Conservation (phyloP, 2,888 invertebrate genomes). For the Limnephilus marmoratus region DNA sequence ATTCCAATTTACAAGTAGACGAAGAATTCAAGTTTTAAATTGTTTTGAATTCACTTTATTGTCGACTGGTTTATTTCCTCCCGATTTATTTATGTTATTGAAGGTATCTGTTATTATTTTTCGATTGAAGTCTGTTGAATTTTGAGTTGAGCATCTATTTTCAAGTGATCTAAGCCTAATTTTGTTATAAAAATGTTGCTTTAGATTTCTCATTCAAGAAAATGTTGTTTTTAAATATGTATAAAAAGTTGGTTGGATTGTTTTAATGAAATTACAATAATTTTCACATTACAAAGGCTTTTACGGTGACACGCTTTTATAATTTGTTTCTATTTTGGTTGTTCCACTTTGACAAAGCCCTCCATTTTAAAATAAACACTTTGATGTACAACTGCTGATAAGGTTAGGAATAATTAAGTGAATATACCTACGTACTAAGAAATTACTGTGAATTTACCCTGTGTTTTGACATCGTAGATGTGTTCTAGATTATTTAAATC, state of each 20-base stretch:
- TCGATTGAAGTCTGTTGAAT: slow-evolving; percentile 12
- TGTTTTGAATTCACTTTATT: slow-evolving; percentile 8
- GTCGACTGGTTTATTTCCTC: not conserved
- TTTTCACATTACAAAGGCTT: not conserved
- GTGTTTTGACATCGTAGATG: slow-evolving; percentile 61
- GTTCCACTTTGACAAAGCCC: slow-evolving; percentile 53
- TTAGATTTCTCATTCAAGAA: not conserved
- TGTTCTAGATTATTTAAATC: slow-evolving; percentile 64
- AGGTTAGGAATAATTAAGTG: slow-evolving; percentile 48
- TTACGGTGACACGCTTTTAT: not conserved
- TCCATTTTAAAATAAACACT: slow-evolving; percentile 61
- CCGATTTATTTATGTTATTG: not conserved
- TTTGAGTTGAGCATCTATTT: not conserved
- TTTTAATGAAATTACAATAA: not conserved
- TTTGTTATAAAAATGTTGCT: slow-evolving; percentile 4
- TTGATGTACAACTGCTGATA: slow-evolving; percentile 60
- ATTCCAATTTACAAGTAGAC: slow-evolving; percentile 28
- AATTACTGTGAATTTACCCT: slow-evolving; percentile 55
- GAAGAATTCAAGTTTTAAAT: not conserved
- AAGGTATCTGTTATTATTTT: not conserved
- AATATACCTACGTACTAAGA: slow-evolving; percentile 60
- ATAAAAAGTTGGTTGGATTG: not conserved
- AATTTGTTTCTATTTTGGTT: slow-evolving; percentile 17
- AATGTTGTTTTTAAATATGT: slow-evolving; percentile 15
- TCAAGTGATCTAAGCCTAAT: not conserved